Evolutionary conservation across 2,113 vertebrate genomes (phyloP), one percentile per base, ranked within the genome.

Genomic region (Pomatostomus ruficeps): DNA sequence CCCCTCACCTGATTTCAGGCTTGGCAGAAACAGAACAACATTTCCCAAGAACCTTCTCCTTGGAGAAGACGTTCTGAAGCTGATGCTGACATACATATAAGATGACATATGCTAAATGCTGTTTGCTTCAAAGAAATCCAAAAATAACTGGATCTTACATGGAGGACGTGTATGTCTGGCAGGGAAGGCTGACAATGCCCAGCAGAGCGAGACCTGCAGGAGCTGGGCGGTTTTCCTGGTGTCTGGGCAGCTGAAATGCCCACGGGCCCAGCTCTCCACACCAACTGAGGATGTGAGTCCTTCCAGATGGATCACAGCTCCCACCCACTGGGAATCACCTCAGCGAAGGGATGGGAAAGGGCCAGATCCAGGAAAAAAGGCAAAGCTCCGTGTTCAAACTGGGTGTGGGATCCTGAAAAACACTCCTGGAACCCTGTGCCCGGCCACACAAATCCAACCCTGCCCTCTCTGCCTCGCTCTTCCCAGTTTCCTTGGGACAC

Each of bases 111-210:
- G 93, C 78, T 97, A 89, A 91, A 89, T 10, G 61, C 63, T 93
- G 88, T 94, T 97, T 93, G 86, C 92, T 93, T 96, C 95, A 91
- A 88, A 95, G 92, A 94, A 91, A 94, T 33, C 68, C 90, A 66
- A 75, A 97, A 97, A 96, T 88, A 96, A 70, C 75, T 20, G 5
- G 6, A 51, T 88, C 85, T 67, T 65, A 45, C 71, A 76, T 67
- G 68, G 72, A 94, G 43, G 57, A 77, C 3, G 4, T 59, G 59
- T 65, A 31, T 1, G 55, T 42, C 85, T 92, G 59, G 61, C 86
- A 78, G 76, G 43, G 73, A 59, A 49, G 59, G 91, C 81, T 89
- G 89, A 28, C 6, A 31, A 46, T 43, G 88, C 82, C 46, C 1
- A 0, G 85, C 54, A 52, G 48, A 75, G 66, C 14, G 0, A 86